phyloP scores from a whole-genome alignment of 2,888 invertebrate species.

The Clistopyga incitator region DNA sequence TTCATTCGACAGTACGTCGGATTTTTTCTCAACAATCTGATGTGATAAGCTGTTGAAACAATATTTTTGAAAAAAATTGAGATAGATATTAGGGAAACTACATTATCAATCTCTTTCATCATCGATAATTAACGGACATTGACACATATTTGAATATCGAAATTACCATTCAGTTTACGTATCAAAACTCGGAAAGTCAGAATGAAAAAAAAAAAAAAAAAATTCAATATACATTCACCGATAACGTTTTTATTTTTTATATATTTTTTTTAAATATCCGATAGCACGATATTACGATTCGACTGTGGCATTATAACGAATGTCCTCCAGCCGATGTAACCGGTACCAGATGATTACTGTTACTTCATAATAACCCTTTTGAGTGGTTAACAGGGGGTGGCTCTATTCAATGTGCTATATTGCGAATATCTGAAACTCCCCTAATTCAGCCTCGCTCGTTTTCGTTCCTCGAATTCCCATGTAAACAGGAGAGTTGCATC shows the following conservation, averaged over 20 bases:
- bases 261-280: not conserved
- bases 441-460: constrained; percentile 20
- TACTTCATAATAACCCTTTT: constrained; percentile 12
- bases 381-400: constrained; percentile 15
- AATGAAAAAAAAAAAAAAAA: too few relatives aligned
- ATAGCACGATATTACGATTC: not conserved
- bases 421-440: constrained; percentile 30
- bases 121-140: too few relatives aligned
- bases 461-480: constrained; percentile 37
- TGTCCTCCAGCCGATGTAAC: not conserved
- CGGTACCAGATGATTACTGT: constrained; percentile 6
- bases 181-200: too few relatives aligned
- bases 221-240: not conserved
- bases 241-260: not conserved
- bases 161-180: too few relatives aligned
- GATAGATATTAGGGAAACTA: too few relatives aligned
- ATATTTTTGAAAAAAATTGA: too few relatives aligned
- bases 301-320: not conserved
- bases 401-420: constrained; percentile 20
- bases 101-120: too few relatives aligned
- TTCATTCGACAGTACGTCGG: too few relatives aligned
- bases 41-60: too few relatives aligned
- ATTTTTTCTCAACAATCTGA: not conserved
- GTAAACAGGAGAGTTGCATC: constrained; percentile 27
- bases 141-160: too few relatives aligned